phyloP scores from a whole-genome alignment of 1,140 invertebrate species.

The Copidosoma floridanum region DNA sequence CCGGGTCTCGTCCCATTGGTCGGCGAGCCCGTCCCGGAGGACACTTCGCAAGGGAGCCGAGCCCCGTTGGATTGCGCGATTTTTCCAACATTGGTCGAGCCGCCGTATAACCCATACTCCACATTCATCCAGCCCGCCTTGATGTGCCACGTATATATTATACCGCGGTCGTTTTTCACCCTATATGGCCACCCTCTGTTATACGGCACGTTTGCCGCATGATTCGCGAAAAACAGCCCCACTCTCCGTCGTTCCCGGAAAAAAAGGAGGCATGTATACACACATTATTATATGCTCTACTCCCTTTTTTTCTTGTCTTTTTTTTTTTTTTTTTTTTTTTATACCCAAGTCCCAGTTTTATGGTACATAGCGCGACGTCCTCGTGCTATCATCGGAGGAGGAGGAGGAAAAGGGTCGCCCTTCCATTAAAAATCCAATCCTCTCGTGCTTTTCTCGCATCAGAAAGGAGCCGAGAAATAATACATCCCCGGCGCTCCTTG shows the following conservation, averaged over 20 bases:
- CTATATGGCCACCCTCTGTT: slow-evolving; percentile 8
- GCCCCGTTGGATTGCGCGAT: neutral
- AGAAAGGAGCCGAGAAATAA: neutral
- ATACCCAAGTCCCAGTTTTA: too few species aligned
- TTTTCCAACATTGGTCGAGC: slow-evolving; percentile 2
- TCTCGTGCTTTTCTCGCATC: neutral
- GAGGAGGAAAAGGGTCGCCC: neutral
- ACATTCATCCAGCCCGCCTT: slow-evolving; percentile 5
- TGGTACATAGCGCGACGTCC: neutral
- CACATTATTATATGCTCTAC: neutral
- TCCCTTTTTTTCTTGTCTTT: too few species aligned
- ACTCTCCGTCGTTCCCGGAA: neutral
- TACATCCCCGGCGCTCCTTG: neutral
- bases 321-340: too few species aligned
- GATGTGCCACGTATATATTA: too few species aligned
- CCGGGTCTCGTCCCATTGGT: slow-evolving; percentile 1
- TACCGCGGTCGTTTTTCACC: slow-evolving; percentile 1
- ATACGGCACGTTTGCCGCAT: too few species aligned
- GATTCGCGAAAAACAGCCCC: slow-evolving; percentile 4
- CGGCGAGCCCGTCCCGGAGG: neutral
- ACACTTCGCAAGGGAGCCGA: neutral
- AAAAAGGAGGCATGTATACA: neutral
- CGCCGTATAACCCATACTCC: neutral
- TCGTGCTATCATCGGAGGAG: slow-evolving; percentile 2
- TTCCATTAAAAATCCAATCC: slow-evolving; percentile 7